Base-by-base conservation (phyloP, 2,113 vertebrate species). In the Holacanthus passer region DNA sequence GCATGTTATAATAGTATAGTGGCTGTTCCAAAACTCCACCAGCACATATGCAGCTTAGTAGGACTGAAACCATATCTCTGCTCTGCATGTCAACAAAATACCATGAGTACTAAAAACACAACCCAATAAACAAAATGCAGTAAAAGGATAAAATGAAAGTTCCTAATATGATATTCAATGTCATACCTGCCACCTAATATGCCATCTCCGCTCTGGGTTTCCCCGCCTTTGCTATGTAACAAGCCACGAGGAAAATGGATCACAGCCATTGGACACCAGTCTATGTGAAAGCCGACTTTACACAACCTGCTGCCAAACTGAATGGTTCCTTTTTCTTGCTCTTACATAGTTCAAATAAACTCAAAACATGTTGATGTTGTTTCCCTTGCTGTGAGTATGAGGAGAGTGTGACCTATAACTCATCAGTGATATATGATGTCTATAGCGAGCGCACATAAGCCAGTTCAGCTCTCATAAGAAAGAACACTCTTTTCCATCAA, bases 401-500 rank as follows among this genome's bases (percentile, higher is more conserved):
- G 17, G 5, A 17, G 14, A 64, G 19, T 9, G 32, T 1, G 41
- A 10, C 27, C 65, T 58, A 35, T 58, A 65, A 50, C 52, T 76
- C 41, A 59, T 59, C 56, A n/a, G 8, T 32, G 47, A 75, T 69
- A 27, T 59, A 29, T 16, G n/a, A 39, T 43, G 55, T 72, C 48
- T n/a, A 2, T 37, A 20, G 35, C 17, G 9, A 59, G 29, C 5
- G 16, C 65, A 16, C 63, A 12, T n/a, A 27, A 52, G 19, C 24
- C 19, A 22, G 68, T 53, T 86, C 43, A 39, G 48, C 65, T 14
- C 43, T 55, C n/a, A 29, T 43, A 14, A 52, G 22, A 80, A 53
- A n/a, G 60, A 64, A 17, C 16, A 4, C 7, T 50, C 5, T 50
- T 32, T 58, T 43, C 19, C 22, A 43, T 70, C 58, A 50, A 56